These are phyloP conservation scores for Habropoda laboriosa DNA, from an alignment of 1,140 invertebrate genomes.

Conservation along the genomic window DNA sequence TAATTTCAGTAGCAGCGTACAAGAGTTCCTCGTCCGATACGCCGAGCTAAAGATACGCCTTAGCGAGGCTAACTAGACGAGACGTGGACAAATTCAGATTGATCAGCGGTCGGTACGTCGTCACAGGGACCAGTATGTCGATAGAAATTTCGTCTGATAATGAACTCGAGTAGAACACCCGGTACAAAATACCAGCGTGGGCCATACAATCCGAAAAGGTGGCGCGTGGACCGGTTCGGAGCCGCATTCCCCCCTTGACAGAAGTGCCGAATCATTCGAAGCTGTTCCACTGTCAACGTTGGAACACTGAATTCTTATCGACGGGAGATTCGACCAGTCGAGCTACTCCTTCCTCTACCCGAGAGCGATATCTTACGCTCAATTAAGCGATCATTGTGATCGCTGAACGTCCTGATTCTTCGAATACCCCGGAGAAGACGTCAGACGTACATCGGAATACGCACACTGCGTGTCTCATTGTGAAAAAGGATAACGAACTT, in stretches of 20 bases:
- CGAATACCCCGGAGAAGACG: not conserved
- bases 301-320: slow-evolving; percentile 56
- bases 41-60: not conserved
- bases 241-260: slow-evolving; percentile 55
- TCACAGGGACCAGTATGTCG: not conserved
- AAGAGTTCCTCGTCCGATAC: not conserved
- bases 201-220: slow-evolving; percentile 31
- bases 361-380: slow-evolving; percentile 59
- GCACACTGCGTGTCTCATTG: too few species aligned
- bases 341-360: slow-evolving; percentile 12
- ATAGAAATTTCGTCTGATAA: slow-evolving; percentile 34
- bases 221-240: slow-evolving; percentile 56
- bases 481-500: not conserved
- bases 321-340: slow-evolving; percentile 20
- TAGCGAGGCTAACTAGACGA: not conserved
- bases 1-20: not conserved
- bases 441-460: not conserved
- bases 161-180: slow-evolving; percentile 41
- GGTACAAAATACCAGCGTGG: slow-evolving; percentile 19
- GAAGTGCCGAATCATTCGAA: slow-evolving; percentile 61
- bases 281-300: slow-evolving; percentile 66
- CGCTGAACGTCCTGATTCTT: slow-evolving; percentile 11
- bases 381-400: slow-evolving; percentile 67
- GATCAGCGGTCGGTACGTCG: not conserved
- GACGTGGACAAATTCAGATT: not conserved